Conservation (phyloP, 2,888 invertebrate genomes). For the Lysandra bellargus region DNA sequence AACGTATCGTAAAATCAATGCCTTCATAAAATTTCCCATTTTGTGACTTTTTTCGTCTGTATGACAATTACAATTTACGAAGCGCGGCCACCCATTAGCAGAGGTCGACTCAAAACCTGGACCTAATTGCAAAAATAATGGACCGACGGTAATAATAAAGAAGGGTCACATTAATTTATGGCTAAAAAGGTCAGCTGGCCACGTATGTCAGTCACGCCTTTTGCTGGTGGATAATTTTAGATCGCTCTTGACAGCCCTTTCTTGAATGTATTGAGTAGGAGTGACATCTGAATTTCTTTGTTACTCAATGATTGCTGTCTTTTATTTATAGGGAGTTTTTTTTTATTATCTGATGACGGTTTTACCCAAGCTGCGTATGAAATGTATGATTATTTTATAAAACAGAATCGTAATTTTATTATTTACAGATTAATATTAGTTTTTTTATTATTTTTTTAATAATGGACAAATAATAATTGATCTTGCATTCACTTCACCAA, state of each 20-base stretch:
- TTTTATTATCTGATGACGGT: no score
- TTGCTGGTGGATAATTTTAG: conserved; percentile 2
- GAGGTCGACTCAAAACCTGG: conserved; percentile 13
- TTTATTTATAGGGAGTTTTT: no score
- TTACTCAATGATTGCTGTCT: no score
- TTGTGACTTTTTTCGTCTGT: neutral
- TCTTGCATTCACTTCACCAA: neutral
- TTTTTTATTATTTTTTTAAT: no score
- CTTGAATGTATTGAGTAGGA: neutral
- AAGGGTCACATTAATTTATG: conserved; percentile 18
- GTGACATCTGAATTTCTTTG: neutral
- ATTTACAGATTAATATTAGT: no score
- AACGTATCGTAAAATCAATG: neutral
- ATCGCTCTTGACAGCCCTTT: neutral
- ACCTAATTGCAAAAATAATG: conserved; percentile 17
- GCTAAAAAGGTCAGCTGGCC: neutral
- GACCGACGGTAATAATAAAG: conserved; percentile 8
- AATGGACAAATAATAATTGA: no score
- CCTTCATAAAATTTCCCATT: neutral
- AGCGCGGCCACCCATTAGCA: conserved; percentile 6
- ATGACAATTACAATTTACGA: neutral
- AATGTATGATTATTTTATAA: no score
- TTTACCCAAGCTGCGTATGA: no score
- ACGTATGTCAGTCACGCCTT: conserved; percentile 10
- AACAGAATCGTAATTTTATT: no score